Evolutionary conservation across 35 echinoderm and acorn worm genomes (phyloP).

Genomic region (Apostichopus californicus): DNA sequence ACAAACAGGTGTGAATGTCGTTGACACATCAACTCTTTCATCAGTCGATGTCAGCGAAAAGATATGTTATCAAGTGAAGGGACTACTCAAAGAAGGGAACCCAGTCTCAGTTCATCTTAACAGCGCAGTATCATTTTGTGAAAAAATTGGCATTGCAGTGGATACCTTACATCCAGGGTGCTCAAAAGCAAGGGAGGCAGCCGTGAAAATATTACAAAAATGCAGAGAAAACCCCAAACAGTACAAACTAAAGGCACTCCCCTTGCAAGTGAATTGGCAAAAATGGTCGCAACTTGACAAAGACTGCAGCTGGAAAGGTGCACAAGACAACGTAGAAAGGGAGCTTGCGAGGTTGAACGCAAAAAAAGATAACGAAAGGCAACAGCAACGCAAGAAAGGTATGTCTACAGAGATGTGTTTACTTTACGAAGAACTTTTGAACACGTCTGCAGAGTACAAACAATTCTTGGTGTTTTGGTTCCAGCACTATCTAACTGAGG

Average conservation of each 20-base stretch:
- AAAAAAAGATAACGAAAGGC: not conserved
- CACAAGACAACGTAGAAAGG: conserved; percentile 6
- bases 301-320: conserved; percentile 45
- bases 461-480: conserved; percentile 17
- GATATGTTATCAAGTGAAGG: not conserved
- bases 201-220: not conserved
- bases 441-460: not conserved
- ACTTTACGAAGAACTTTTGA: not conserved
- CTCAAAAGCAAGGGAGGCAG: not conserved
- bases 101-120: not conserved
- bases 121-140: not conserved
- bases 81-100: not conserved
- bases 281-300: conserved; percentile 17
- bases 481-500: not conserved
- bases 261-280: too few relatives aligned
- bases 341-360: not conserved
- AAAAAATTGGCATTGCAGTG: not conserved
- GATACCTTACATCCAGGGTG: not conserved
- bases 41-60: not conserved
- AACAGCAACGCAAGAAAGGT: not conserved
- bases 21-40: not conserved
- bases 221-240: conserved; percentile 1
- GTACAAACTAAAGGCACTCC: not conserved
- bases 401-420: not conserved
- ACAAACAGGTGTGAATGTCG: not conserved